Evolutionary conservation across 2,797 vertebrate species (phyloP).

Genomic region (Urophycis tenuis): DNA sequence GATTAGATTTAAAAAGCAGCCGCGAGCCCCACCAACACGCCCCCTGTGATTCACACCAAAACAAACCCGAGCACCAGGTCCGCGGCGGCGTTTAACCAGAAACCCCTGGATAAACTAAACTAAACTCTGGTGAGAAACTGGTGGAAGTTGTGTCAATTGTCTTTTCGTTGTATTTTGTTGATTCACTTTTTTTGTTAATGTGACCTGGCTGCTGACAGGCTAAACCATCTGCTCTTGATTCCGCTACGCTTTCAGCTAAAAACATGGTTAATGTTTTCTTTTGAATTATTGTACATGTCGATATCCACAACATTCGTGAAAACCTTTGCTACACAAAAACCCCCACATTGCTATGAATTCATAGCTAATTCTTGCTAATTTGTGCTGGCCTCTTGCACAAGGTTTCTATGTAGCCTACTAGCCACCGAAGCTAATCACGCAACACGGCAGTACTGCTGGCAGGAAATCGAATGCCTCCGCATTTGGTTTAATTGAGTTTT

Average conservation of each 20-base stretch:
- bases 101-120: not conserved
- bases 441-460: not conserved
- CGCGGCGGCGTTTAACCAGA: not conserved
- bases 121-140: not conserved
- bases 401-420: not conserved
- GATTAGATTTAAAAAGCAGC: constrained; percentile 53
- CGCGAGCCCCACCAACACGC: constrained; percentile 7
- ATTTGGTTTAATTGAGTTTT: too few relatives aligned
- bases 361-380: not conserved
- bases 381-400: not conserved
- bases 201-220: not conserved
- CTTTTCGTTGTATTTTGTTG: not conserved
- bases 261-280: not conserved
- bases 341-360: not conserved
- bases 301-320: too few relatives aligned
- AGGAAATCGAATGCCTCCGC: not conserved
- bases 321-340: too few relatives aligned
- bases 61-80: constrained; percentile 8
- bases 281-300: not conserved
- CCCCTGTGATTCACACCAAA: not conserved
- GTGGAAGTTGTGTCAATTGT: not conserved
- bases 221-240: not conserved
- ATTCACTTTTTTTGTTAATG: not conserved
- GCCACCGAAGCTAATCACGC: not conserved
- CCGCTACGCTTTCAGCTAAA: not conserved